Base-by-base conservation (phyloP, 1,140 invertebrate genomes). In the Drosophila tristis region DNA sequence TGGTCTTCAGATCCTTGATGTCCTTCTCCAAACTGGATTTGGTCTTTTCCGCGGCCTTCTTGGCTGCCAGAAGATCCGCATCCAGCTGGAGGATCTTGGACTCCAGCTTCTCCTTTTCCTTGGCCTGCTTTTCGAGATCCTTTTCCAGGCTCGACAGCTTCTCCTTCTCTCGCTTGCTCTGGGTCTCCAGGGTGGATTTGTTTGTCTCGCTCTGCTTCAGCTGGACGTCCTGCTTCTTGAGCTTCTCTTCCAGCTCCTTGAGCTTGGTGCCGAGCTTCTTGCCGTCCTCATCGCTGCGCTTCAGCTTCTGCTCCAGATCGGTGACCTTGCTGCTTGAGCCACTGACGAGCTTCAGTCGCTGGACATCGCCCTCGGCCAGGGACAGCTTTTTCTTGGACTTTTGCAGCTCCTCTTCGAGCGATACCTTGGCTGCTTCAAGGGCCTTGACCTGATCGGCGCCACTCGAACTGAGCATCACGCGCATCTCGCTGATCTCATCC, bases 71-170 rank as follows among this genome's bases (percentile, higher is more conserved):
- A 2, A 95, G 82, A 56, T 95, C 94, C 4, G 43, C 54, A 35
- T 92, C 91, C 13, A 92, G 49, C 49, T 91, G 90, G 4, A 20
- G 45, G 2, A 90, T 39, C 71, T 91, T 91, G 0, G 75, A 56
- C 54, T 92, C 91, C 4, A 91, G 65, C 35, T 90, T 90, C 16
- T 87, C 81, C 4, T 80, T 74, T 20, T 92, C 91, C 26, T 91
- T 92, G 81, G 94, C 94, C 49, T 95, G 93, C 92, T 94, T 95
- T 72, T 94, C 93, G 5, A 96, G 79, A 84, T 96, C 94, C 29
- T 93, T 94, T 91, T 96, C 95, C 56, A 96, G 80, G 55, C 93
- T 92, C 20, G 92, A 92, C 26, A 95, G 92, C 90, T 95, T 96
- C 47, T 94, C 94, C 78, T 91, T 91, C 7, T 92, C 91, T 4